A percentile compares a stretch with the other conserved stretches of the same genome.
Evolutionary conservation across 2,797 vertebrate species (phyloP).

Genomic region (Sebastes iracundus): DNA sequence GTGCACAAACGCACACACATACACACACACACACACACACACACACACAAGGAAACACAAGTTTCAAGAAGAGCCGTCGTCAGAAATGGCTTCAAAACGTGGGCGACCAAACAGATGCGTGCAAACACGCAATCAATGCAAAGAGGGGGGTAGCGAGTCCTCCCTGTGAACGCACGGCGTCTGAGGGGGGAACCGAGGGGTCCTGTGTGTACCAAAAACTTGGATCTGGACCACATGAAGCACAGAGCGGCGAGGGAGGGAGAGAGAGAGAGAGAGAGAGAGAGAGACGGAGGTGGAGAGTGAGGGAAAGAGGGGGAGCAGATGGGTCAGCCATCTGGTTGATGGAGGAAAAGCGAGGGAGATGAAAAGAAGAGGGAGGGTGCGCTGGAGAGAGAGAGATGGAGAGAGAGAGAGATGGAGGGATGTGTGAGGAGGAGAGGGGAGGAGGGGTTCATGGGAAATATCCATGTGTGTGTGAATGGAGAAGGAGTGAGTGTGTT

Average conservation of each 20-base stretch:
- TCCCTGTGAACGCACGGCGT: conserved; percentile 21
- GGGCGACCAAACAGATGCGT: conserved; percentile 51
- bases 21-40: conserved; percentile 18
- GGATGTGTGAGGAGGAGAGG: conserved; percentile 21
- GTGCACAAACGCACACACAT: conserved; percentile 32
- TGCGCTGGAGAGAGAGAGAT: conserved; percentile 49
- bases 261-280: conserved; percentile 44
- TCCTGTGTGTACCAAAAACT: conserved; percentile 58
- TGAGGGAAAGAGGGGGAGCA: conserved; percentile 75
- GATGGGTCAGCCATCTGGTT: conserved; percentile 88
- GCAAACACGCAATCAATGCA: conserved; percentile 45
- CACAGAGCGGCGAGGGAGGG: conserved; percentile 53
- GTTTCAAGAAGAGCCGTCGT: conserved; percentile 38
- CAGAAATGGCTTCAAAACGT: conserved; percentile 53
- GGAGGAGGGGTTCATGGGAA: conserved; percentile 26
- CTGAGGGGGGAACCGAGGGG: conserved; percentile 51
- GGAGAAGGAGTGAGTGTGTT: conserved; percentile 14
- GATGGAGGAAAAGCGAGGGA: conserved; percentile 77
- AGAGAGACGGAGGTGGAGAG: conserved; percentile 55
- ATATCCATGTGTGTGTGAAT: conserved; percentile 7
- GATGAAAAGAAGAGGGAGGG: conserved; percentile 77
- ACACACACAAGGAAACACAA: conserved; percentile 28
- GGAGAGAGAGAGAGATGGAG: conserved; percentile 41
- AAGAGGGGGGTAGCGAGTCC: conserved; percentile 37
- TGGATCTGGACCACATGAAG: conserved; percentile 75